Evolutionary conservation across 2,888 invertebrate species (phyloP), one percentile per base, ranked within the genome.

Genomic region (Nymphalis urticae): DNA sequence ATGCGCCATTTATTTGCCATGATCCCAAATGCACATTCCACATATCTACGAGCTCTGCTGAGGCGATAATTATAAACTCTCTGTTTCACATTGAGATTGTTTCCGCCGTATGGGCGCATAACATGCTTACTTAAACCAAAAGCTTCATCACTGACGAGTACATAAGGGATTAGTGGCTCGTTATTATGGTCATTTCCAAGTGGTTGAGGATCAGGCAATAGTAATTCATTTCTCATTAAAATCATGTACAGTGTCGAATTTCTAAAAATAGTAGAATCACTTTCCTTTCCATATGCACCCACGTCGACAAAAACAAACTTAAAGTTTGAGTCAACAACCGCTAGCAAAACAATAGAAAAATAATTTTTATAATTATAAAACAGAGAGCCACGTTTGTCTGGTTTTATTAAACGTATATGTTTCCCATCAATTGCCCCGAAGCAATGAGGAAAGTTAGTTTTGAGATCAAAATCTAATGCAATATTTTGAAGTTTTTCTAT

Each of bases 221-320:
- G 70, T 72, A 73, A 72, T 67, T 73, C 65, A 65, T 75, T 72
- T 72, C 69, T 72, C 68, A 74, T 76, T 70, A 75, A 66, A 62
- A 72, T 59, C 72, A 75, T 66, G 73, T 75, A 76, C 42, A 75
- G 72, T 67, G 62, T 73, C 63, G 72, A 75, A 72, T 75, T 72
- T 75, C 61, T 72, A 72, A 75, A 76, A 70, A 76, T 72, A 67
- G 75, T 53, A n/a, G n/a, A n/a, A n/a, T n/a, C n/a, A n/a, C n/a
- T n/a, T n/a, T n/a, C n/a, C n/a, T n/a, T n/a, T n/a, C n/a, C n/a
- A n/a, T n/a, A n/a, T n/a, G n/a, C n/a, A n/a, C n/a, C n/a, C n/a
- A n/a, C n/a, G n/a, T n/a, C n/a, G n/a, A n/a, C n/a, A n/a, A n/a
- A n/a, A n/a, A n/a, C n/a, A n/a, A n/a, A n/a, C n/a, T n/a, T n/a